Conservation (phyloP, 2,113 vertebrate genomes). For the Toxotes chatareus region DNA sequence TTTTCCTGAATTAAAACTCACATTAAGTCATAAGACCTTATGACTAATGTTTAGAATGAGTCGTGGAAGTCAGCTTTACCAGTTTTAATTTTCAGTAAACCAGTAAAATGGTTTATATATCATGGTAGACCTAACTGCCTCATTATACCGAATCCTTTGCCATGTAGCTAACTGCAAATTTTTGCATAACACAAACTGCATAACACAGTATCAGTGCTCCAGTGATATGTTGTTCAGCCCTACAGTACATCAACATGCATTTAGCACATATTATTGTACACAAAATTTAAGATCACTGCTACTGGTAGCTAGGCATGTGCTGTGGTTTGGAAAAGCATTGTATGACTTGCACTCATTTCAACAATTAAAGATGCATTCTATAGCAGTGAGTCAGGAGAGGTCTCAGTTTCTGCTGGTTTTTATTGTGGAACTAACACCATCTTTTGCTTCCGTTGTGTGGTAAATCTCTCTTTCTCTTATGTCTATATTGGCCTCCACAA, state of each 20-base stretch:
- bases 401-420: not conserved
- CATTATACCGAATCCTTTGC: not conserved
- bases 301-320: not conserved
- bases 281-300: not conserved
- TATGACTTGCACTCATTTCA: not conserved
- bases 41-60: conserved; percentile 22
- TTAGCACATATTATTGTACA: not conserved
- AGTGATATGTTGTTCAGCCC: not conserved
- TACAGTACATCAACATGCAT: not conserved
- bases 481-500: conserved; percentile 32
- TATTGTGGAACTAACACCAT: conserved; percentile 15
- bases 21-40: conserved; percentile 16
- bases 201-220: not conserved
- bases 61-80: conserved; percentile 12
- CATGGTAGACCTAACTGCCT: not conserved
- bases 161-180: not conserved
- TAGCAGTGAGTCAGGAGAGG: not conserved
- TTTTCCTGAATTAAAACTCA: not conserved
- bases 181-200: no score
- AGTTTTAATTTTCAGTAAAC: not conserved
- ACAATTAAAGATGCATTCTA: not conserved
- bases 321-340: not conserved
- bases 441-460: conserved; percentile 10
- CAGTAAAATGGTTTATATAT: not conserved
- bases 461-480: conserved; percentile 28